These are phyloP conservation scores for Brachionus plicatilis DNA, from an alignment of 1,140 invertebrate species.

Conservation along the genomic window DNA sequence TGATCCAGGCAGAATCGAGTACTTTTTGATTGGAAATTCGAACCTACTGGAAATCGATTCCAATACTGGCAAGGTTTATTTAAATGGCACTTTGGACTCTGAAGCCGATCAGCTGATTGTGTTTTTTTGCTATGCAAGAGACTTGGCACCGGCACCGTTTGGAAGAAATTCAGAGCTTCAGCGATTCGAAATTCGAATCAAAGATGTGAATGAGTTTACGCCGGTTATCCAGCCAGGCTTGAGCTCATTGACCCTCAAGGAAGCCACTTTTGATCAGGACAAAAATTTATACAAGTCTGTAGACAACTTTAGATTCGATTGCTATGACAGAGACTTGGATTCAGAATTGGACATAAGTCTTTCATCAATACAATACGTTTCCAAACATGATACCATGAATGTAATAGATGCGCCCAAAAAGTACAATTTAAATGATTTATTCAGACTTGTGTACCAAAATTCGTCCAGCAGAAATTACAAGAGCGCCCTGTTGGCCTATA, in stretches of 20 bases:
- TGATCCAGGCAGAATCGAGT: slow-evolving; percentile 5
- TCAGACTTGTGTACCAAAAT: slow-evolving; percentile 30
- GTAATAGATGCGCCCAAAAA: background rate
- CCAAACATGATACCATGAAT: background rate
- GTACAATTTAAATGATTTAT: background rate
- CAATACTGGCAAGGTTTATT: background rate
- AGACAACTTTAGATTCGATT: slow-evolving; percentile 12
- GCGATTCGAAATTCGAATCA: slow-evolving; percentile 3
- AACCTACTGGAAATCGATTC: slow-evolving; percentile 1
- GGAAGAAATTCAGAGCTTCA: slow-evolving; percentile 17
- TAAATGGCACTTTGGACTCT: slow-evolving; percentile 29
- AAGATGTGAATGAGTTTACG: background rate
- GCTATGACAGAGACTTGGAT: slow-evolving; percentile 23
- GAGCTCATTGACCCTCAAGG: background rate
- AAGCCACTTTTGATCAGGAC: background rate
- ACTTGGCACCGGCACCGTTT: slow-evolving; percentile 17
- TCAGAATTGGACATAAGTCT: background rate
- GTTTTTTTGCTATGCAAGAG: slow-evolving; percentile 23
- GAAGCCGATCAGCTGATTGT: background rate
- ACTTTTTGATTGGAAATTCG: slow-evolving; percentile 12
- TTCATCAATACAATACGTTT: slow-evolving; percentile 5
- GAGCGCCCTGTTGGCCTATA: slow-evolving; percentile 4
- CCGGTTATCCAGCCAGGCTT: slow-evolving; percentile 11
- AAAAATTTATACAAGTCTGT: background rate
- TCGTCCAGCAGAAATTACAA: background rate